These are phyloP conservation scores for Antechinus stuartii DNA, from an alignment of 2,113 vertebrate genomes.

Conservation along the genomic window DNA sequence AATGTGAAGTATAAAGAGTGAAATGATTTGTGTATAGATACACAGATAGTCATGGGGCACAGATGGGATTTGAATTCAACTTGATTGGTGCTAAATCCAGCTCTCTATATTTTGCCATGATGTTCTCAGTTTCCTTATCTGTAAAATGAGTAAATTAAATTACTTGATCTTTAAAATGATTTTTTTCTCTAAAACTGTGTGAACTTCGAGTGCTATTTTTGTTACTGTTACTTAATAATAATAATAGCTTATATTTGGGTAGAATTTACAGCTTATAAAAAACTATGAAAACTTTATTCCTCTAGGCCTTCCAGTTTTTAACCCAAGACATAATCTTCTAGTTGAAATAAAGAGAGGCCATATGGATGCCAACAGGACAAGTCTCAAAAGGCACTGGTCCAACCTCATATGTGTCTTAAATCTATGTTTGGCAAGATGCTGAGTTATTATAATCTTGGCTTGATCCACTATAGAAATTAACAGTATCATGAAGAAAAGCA, in stretches of 20 bases:
- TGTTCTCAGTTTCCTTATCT: background rate
- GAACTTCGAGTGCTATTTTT: background rate
- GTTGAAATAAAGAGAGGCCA: background rate
- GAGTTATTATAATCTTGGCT: background rate
- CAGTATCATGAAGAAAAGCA: background rate
- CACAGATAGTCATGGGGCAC: background rate
- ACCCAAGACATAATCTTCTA: background rate
- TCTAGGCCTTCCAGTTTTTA: background rate
- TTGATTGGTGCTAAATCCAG: background rate
- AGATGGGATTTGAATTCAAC: background rate
- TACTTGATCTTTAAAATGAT: background rate
- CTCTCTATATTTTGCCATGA: background rate
- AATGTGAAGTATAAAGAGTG: background rate
- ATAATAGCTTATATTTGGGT: background rate
- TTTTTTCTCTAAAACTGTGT: background rate
- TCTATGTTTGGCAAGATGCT: background rate
- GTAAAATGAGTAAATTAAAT: background rate
- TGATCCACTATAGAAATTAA: background rate
- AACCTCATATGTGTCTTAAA: background rate
- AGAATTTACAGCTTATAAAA: background rate
- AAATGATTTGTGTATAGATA: background rate
- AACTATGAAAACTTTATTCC: background rate
- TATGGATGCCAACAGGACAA: background rate
- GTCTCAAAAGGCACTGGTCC: background rate
- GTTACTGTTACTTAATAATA: background rate